Evolutionary conservation across 1,140 invertebrate genomes (phyloP).

Genomic region (Bombus confusus): DNA sequence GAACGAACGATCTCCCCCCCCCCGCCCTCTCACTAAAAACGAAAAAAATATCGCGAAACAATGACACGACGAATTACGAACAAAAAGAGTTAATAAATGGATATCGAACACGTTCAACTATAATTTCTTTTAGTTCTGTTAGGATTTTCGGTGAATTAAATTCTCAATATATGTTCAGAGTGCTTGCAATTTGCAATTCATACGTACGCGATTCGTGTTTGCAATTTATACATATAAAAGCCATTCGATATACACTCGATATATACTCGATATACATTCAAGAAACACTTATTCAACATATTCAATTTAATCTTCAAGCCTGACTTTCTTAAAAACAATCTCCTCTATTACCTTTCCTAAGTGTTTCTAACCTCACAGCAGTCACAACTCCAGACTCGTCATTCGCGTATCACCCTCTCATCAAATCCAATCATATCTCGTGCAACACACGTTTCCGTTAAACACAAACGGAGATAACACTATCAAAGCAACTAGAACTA

Average conservation of each 20-base stretch:
- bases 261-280: background rate
- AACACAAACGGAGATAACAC: background rate
- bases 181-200: too few species aligned
- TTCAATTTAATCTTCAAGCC: background rate
- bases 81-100: background rate
- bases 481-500: too few species aligned
- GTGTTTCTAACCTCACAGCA: too few species aligned
- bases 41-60: background rate
- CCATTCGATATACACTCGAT: background rate
- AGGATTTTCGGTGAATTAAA: background rate
- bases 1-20: background rate
- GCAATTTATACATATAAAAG: background rate
- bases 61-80: background rate
- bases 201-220: background rate
- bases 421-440: background rate
- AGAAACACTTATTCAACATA: background rate
- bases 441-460: background rate
- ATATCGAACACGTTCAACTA: background rate
- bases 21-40: background rate
- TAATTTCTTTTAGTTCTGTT: background rate
- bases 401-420: too few species aligned
- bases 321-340: background rate
- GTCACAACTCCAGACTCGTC: too few species aligned
- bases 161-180: background rate
- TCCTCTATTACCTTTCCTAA: background rate